phyloP scores from a whole-genome alignment of 2,797 vertebrate species.

The Emydoidea blandingii region DNA sequence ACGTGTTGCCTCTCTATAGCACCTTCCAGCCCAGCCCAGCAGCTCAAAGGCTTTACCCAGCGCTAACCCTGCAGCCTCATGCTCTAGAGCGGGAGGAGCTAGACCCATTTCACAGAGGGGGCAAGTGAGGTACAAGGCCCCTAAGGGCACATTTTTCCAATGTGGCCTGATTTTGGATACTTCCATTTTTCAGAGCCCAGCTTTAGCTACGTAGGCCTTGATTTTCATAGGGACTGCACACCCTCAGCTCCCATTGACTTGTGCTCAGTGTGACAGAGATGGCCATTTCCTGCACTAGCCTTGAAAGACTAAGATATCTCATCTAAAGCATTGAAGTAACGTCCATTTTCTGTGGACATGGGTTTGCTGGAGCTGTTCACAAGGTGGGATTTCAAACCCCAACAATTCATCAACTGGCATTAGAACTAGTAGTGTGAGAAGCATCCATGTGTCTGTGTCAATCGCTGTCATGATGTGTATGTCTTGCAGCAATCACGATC shows the following conservation, averaged over 20 bases:
- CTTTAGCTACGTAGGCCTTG: background rate
- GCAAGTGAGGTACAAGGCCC: background rate
- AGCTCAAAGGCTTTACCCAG: background rate
- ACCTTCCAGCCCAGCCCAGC: background rate
- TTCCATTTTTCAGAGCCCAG: background rate
- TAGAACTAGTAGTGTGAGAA: background rate
- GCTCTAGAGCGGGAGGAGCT: background rate
- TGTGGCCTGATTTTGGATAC: background rate
- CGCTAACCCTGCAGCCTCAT: accelerated
- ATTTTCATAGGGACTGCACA: background rate
- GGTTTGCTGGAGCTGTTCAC: constrained; percentile 18
- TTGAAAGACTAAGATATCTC: background rate
- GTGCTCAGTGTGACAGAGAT: background rate
- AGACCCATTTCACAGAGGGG: background rate
- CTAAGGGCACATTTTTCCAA: background rate
- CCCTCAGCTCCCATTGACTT: accelerated
- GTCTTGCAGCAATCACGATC: background rate
- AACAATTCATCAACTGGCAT: constrained; percentile 6
- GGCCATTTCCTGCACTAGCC: background rate
- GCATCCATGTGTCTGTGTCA: background rate
- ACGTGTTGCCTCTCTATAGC: background rate
- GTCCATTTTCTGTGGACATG: background rate
- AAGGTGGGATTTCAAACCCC: background rate
- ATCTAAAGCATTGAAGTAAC: background rate
- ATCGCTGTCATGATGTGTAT: background rate